Evolutionary conservation across 1,140 invertebrate genomes (phyloP).

Genomic region (Sminthurinus signatus): DNA sequence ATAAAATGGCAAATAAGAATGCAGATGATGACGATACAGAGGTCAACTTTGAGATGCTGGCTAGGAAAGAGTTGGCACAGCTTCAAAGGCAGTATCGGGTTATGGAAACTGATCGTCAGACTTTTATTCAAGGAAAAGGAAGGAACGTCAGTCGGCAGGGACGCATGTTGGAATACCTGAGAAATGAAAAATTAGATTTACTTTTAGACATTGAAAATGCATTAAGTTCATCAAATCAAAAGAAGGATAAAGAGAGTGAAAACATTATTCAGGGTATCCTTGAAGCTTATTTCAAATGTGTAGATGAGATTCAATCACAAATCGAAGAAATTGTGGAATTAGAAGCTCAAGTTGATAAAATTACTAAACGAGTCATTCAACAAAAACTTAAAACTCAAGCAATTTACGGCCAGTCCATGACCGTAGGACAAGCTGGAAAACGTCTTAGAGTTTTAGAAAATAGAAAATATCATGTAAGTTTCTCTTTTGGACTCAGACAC

Average conservation of each 20-base stretch:
- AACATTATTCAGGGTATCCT: conserved; percentile 17
- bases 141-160: conserved; percentile 3
- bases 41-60: conserved; percentile 11
- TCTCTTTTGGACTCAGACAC: too few species aligned
- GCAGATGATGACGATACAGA: not conserved
- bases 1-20: too few species aligned
- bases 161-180: not conserved
- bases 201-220: conserved; percentile 27
- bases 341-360: conserved; percentile 36
- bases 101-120: conserved; percentile 21
- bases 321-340: conserved; percentile 28
- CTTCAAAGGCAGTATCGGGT: conserved; percentile 22
- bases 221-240: not conserved
- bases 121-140: conserved; percentile 11
- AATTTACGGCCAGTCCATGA: conserved; percentile 32
- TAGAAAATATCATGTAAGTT: conserved; percentile 30
- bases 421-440: conserved; percentile 17
- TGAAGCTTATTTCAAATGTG: conserved; percentile 20
- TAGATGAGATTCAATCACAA: conserved; percentile 12
- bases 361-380: conserved; percentile 22
- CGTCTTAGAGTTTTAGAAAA: conserved; percentile 31
- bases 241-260: conserved; percentile 18
- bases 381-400: conserved; percentile 34
- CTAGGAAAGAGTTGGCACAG: conserved; percentile 16
- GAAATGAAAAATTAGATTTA: conserved; percentile 27